Evolutionary conservation across 2,113 vertebrate species (phyloP).

Genomic region (Prunella himalayana): DNA sequence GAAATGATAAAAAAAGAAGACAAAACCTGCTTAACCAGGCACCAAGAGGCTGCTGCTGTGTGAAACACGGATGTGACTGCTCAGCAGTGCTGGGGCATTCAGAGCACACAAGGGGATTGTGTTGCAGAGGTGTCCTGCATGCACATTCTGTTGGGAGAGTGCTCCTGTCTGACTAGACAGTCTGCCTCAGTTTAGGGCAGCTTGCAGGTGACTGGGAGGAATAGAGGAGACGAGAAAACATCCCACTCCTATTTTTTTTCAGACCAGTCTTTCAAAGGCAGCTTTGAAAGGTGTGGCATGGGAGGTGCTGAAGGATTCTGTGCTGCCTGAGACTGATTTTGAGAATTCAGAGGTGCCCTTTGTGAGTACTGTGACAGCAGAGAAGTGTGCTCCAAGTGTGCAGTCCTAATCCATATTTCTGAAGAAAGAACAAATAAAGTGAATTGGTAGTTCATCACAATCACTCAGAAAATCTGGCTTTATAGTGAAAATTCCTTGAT

Average conservation of each 20-base stretch:
- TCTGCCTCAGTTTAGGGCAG: neutral
- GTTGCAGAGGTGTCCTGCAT: neutral
- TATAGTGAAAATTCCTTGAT: neutral
- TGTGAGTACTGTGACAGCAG: neutral
- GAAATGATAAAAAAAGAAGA: neutral
- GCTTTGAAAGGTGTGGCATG: neutral
- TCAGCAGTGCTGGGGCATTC: neutral
- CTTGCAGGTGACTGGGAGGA: neutral
- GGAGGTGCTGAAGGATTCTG: neutral
- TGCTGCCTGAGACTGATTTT: neutral
- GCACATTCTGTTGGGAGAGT: neutral
- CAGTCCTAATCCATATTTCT: neutral
- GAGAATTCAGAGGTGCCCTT: neutral
- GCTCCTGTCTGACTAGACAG: neutral
- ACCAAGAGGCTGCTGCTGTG: neutral
- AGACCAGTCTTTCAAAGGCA: neutral
- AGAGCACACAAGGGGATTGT: rapidly evolving
- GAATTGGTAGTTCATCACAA: neutral
- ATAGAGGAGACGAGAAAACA: neutral
- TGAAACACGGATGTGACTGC: neutral
- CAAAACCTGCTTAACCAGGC: neutral
- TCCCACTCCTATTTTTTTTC: neutral
- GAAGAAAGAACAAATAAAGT: neutral
- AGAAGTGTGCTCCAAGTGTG: neutral
- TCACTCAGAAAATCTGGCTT: neutral